Base-by-base conservation (phyloP, 2,797 vertebrate species). In the Anolis apletophallus region DNA sequence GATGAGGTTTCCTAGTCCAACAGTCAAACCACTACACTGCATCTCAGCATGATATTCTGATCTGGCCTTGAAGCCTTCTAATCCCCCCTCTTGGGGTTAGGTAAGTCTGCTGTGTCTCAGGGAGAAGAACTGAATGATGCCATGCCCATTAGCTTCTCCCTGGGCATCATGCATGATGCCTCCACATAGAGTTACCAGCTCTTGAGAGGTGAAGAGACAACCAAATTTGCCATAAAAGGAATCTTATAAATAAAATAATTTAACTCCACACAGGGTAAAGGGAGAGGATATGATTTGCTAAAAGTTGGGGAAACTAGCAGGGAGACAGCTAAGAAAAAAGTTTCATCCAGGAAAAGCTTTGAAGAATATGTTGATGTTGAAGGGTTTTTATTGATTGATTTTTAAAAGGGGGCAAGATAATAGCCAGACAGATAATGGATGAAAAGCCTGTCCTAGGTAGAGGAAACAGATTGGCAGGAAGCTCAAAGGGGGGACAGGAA, bases 381-480 rank as follows among this genome's bases (percentile, higher is more conserved):
- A 59, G 3, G 23, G n/a, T 72, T 59, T 57, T 59, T 73, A 83
- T 32, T 32, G 3, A 34, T 69, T n/a, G n/a, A 5, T 14, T 34
- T 69, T 64, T 64, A 11, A 29, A 29, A 64, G 80, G 71, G n/a
- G 64, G 55, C 12, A 17, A 40, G 13, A 72, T 40, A 64, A 13
- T 57, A 69, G 68, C 61, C 73, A 57, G 10, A 23, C 12, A 54
- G 14, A 81, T 36, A 55, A 55, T n/a, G 32, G 19, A 82, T 32
- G 8, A n/a, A 46, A 17, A 72, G 36, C n/a, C 14, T 11, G 16
- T 71, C 55, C 50, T 2, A 36, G 6, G 50, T 55, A 71, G 36
- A 82, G 64, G 50, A 82, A 54, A 71, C 46, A 81, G 80, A 16
- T 10, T 23, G 67, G 29, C 40, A 68, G 79, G 79, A 81, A 80